A percentile compares a stretch with the other conserved stretches of the same genome.
phyloP scores from a whole-genome alignment of 2,797 vertebrate species.

The Perodicticus potto region DNA sequence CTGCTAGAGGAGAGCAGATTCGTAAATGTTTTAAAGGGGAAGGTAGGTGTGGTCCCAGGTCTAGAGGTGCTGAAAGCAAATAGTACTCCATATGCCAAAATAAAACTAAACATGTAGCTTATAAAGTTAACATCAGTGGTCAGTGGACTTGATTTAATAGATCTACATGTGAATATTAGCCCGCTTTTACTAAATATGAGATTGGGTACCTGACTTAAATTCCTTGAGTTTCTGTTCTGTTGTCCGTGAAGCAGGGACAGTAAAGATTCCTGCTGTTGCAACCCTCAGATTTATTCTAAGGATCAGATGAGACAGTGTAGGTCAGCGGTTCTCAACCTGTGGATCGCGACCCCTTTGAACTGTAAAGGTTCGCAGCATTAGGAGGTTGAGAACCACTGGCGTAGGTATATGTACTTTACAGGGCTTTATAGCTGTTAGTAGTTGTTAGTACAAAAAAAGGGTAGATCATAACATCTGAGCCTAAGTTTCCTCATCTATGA shows the following conservation, averaged over 20 bases:
- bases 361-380: too few species aligned
- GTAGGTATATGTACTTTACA: background rate
- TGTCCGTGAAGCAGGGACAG: background rate
- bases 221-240: background rate
- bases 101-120: conserved; percentile 27
- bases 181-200: background rate
- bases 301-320: background rate
- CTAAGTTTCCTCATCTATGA: background rate
- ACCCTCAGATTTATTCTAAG: background rate
- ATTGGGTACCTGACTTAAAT: background rate
- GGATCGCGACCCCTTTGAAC: too few species aligned
- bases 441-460: background rate
- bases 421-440: background rate
- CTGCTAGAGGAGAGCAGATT: background rate
- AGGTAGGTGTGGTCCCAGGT: background rate
- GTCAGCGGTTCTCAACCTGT: background rate
- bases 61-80: background rate
- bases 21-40: background rate
- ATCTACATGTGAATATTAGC: background rate
- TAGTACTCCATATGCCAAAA: background rate
- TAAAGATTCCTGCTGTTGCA: background rate
- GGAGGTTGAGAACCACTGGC: background rate
- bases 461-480: background rate
- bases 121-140: background rate
- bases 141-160: background rate